Evolutionary conservation across 2,797 vertebrate genomes (phyloP), one percentile per base, ranked within the genome.

Genomic region (Lagodon rhomboides): DNA sequence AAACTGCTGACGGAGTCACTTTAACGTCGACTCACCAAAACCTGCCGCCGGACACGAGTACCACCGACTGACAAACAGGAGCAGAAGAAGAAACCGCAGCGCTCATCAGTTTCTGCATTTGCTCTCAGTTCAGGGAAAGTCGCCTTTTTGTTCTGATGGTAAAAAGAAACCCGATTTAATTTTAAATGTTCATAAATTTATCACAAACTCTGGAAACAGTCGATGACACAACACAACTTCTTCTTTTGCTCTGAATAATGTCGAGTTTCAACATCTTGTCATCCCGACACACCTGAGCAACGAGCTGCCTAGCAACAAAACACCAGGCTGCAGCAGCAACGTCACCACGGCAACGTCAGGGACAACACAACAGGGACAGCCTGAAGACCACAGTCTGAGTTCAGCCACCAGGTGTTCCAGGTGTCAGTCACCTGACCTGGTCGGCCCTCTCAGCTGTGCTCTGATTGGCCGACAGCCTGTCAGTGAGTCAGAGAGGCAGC

Each of bases 1-100:
- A 95, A 95, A 95, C 92, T 94, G 93, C 94, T 94, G 91, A 93
- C 58, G 27, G 65, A 69, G 59, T 27, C 41, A 49, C 55, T 89
- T 81, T 75, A 85, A 60, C 30, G 56, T 49, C 73, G 76, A 75
- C 84, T 89, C 82, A 80, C 82, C 80, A 69, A 74, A 83, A 89
- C 81, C 79, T 84, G 74, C 66, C 66, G 71, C 70, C 9, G 69
- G 58, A 77, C 68, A 51, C 17, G 27, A 30, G 44, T 11, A 46
- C 1, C 16, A 17, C 68, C 5, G 27, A 8, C 30, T 34, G 63
- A 22, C 7, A 43, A 34, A 34, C 41, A 84, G 30, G 61, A 73
- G 68, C 12, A 80, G 68, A 68, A 73, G 63, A 75, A 72, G 62
- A 17, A 83, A 75, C 3, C 13, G 1, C 53, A 0, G 10, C 51